A percentile compares a stretch with the other conserved stretches of the same genome.
phyloP scores from a whole-genome alignment of 37 sponge, comb jelly and placozoan species.

The Diacarnus erythraeanus region DNA sequence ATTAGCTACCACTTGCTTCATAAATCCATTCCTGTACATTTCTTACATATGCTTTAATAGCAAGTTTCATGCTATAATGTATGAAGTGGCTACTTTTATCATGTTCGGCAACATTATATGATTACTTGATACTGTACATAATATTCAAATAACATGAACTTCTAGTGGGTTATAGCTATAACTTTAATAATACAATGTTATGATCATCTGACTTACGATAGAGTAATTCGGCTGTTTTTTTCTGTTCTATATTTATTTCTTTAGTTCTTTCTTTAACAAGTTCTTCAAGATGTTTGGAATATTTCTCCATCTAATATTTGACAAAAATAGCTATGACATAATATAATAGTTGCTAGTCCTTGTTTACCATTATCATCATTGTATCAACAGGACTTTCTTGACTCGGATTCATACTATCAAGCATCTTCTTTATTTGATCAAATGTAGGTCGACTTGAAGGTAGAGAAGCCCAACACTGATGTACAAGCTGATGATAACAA shows the following conservation, averaged over 20 bases:
- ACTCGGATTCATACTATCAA: slow-evolving; percentile 71
- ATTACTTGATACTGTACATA: too few relatives aligned
- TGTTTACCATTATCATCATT: slow-evolving; percentile 85
- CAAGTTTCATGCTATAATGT: too few relatives aligned
- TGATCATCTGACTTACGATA: slow-evolving; percentile 81
- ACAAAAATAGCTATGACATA: not conserved
- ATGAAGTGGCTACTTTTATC: too few relatives aligned
- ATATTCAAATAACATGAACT: too few relatives aligned
- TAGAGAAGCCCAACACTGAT: slow-evolving; percentile 57
- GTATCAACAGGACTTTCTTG: slow-evolving; percentile 86
- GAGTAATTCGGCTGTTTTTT: slow-evolving; percentile 75
- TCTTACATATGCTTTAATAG: too few relatives aligned
- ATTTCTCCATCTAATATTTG: slow-evolving; percentile 92
- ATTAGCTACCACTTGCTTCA: too few relatives aligned
- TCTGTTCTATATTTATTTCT: slow-evolving; percentile 77
- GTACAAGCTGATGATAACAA: slow-evolving; percentile 47
- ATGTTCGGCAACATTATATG: too few relatives aligned
- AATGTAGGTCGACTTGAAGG: slow-evolving; percentile 64
- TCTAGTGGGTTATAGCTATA: too few relatives aligned
- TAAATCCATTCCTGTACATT: too few relatives aligned
- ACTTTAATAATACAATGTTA: too few relatives aligned
- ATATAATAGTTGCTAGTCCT: not conserved
- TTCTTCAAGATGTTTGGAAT: slow-evolving; percentile 85
- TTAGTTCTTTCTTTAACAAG: slow-evolving; percentile 85
- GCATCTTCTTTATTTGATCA: slow-evolving; percentile 69